Base-by-base conservation (phyloP, 2,888 invertebrate species). In the Cerceris rybyensis region DNA sequence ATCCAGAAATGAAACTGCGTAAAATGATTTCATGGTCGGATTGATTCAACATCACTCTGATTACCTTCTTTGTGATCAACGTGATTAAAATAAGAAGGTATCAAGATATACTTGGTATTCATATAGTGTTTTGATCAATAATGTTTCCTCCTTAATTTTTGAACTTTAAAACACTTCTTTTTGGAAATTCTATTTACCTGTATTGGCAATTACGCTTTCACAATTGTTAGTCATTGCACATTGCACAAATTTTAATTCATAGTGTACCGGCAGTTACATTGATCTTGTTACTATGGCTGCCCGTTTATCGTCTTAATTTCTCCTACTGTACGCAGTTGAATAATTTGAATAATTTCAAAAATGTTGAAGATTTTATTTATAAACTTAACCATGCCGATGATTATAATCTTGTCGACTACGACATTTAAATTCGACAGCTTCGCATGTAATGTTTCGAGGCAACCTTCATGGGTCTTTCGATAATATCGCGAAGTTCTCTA, bases 161-260 rank as follows among this genome's bases (percentile, higher is more conserved):
- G 28, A 28, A 28, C 4, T 28, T 28, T 4, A 4, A 4, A 28
- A 28, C 4, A 28, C 4, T 28, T 28, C 28, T 28, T 50, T 50
- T 50, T 50, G 50, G 50, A 11, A 50, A 7, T 11, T 13, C 52
- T 46, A n/a, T 63, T 72, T 81, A 88, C 89, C 89, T 81, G 87
- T 83, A 80, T 80, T 82, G 14, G 63, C 60, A 68, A 89, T 81
- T 28, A 83, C 81, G 43, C 69, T 75, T 67, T 89, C 89, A 50
- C 77, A 87, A 41, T 83, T 75, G 72, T 86, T 77, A 54, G 70
- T 82, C 88, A 87, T 88, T 28, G 7, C 63, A 59, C 17, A 58
- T 41, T 28, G 42, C 17, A 57, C 13, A 68, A 69, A 64, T 66
- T 63, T 39, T 50, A 8, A 17, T 14, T 9, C 2, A 65, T 64